A percentile compares a stretch with the other conserved stretches of the same genome.
Conservation (phyloP, 2,113 vertebrate genomes). For the Paracanthobrama guichenoti region DNA sequence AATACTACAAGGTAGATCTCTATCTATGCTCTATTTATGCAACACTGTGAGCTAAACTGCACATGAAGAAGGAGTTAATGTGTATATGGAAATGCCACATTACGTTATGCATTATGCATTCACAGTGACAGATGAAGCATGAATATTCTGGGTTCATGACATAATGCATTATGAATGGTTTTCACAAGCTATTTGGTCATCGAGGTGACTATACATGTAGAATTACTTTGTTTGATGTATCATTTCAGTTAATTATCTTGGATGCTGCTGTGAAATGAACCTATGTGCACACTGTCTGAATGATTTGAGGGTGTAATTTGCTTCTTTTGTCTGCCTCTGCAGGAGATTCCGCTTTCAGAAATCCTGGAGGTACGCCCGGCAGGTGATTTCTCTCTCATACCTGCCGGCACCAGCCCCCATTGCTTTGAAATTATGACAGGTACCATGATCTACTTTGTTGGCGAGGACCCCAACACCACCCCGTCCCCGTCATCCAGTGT, state of each 20-base stretch:
- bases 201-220: neutral
- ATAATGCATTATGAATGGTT: slow-evolving; percentile 12
- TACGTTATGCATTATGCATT: neutral
- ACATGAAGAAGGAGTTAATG: neutral
- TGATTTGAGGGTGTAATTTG: slow-evolving; percentile 5
- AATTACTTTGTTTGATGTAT: neutral
- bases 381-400: slow-evolving; percentile 78
- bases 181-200: slow-evolving; percentile 11
- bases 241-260: neutral
- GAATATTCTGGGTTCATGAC: slow-evolving; percentile 9
- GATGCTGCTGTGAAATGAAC: neutral
- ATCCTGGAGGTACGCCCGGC: slow-evolving; percentile 80
- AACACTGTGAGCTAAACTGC: neutral
- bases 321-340: neutral
- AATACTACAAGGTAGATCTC: slow-evolving; percentile 85
- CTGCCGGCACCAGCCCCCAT: slow-evolving; percentile 80
- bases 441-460: slow-evolving; percentile 84
- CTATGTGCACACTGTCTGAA: neutral
- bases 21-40: too few species aligned
- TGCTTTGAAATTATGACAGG: slow-evolving; percentile 87
- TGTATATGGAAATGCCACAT: neutral
- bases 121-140: slow-evolving; percentile 9
- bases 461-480: slow-evolving; percentile 77
- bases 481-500: slow-evolving; percentile 46
- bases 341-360: slow-evolving; percentile 90